Base-by-base conservation (phyloP, 2,888 invertebrate genomes). In the Drosophila peninsularis region DNA sequence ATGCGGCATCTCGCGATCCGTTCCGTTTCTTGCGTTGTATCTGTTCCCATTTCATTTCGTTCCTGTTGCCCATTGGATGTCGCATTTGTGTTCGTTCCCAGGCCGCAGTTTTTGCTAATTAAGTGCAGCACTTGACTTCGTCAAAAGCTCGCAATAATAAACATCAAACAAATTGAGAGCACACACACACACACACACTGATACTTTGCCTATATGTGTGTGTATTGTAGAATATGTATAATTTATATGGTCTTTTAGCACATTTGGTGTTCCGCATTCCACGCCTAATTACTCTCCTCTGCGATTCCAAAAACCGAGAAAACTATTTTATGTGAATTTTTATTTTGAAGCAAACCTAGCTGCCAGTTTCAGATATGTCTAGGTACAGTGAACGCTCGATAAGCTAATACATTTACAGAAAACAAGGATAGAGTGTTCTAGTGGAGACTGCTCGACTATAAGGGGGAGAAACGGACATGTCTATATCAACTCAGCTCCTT, bases 221-320 rank as follows among this genome's bases (percentile, higher is more conserved):
- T 14, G 30, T 21, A 10, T 27, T 49, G 37, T 27, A 44, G 53
- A 53, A 47, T 41, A 61, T 69, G 50, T 62, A 58, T 66, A 75
- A 82, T 75, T 75, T 82, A 78, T 80, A 65, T 78, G 69, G 41
- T 76, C 67, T 83, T 85, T 85, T 82, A 82, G 80, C 80, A 78
- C 75, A 82, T 82, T 76, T 75, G 52, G 30, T 76, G 78, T 83
- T 82, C 86, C 83, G 83, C 83, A 83, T 83, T 85, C 86, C 83
- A 72, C 53, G 76, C 58, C 81, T 79, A 80, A 83, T 83, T 83
- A 19, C 50, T 72, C 65, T 62, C 53, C 64, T 62, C 65, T 53
- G 39, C 62, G 41, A 69, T 56, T 53, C 54, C 27, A 45, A 49
- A 57, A 58, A 60, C 37, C 14, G 14, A 39, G 21, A 2, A 45